Percentiles rank a stretch among this genome's conserved stretches.
Evolutionary conservation across 2,797 vertebrate genomes (phyloP).

Genomic region (Huso huso): DNA sequence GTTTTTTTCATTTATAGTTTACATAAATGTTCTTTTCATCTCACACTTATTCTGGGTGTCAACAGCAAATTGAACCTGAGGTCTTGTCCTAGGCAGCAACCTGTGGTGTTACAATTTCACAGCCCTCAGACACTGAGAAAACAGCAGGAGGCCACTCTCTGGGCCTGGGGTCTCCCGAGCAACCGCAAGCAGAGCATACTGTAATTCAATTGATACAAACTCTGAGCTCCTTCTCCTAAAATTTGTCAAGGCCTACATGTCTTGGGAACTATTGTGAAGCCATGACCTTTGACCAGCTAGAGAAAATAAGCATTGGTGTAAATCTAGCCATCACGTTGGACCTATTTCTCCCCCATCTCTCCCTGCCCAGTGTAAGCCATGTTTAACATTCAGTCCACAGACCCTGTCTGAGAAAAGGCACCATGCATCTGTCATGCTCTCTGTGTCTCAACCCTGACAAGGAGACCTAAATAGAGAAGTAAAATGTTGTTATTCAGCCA

Average conservation of each 20-base stretch:
- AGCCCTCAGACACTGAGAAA: constrained; percentile 51
- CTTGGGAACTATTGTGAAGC: constrained; percentile 42
- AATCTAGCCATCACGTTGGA: constrained; percentile 56
- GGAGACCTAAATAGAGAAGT: constrained; percentile 41
- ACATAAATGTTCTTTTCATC: constrained; percentile 40
- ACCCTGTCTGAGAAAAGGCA: constrained; percentile 41
- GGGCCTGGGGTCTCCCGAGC: constrained; percentile 59
- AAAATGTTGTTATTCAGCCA: constrained; percentile 67
- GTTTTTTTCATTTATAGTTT: constrained; percentile 15
- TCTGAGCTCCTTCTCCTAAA: constrained; percentile 46
- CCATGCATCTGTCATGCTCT: constrained; percentile 47
- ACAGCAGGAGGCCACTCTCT: constrained; percentile 49
- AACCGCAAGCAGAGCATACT: constrained; percentile 56
- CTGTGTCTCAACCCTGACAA: constrained; percentile 35
- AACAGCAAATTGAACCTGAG: constrained; percentile 34
- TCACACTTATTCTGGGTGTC: constrained; percentile 33
- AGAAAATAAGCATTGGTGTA: constrained; percentile 51
- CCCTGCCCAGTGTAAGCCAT: constrained; percentile 31
- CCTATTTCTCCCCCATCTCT: constrained; percentile 10
- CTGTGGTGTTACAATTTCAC: constrained; percentile 56
- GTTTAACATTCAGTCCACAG: constrained; percentile 47
- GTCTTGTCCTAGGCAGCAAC: constrained; percentile 43
- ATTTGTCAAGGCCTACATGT: constrained; percentile 45
- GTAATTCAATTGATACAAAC: constrained; percentile 64
- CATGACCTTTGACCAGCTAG: constrained; percentile 52